Evolutionary conservation across 2,797 vertebrate species (phyloP).

Genomic region (Rachycentron canadum): DNA sequence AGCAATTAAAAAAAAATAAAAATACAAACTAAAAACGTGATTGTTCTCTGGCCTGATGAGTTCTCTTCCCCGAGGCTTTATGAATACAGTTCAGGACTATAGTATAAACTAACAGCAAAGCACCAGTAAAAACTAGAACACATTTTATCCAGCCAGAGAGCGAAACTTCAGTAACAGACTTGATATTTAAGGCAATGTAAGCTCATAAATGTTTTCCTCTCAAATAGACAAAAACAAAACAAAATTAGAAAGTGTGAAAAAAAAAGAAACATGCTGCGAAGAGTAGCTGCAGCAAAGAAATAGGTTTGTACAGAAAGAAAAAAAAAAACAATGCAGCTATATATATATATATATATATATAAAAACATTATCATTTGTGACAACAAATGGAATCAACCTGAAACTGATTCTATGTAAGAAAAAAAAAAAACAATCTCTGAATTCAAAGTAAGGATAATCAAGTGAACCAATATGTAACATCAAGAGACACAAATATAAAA

Average conservation of each 20-base stretch:
- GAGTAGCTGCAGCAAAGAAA: slow-evolving; percentile 17
- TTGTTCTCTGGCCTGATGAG: neutral
- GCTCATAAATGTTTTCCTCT: slow-evolving; percentile 66
- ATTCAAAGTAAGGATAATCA: neutral
- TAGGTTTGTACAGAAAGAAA: slow-evolving; percentile 1
- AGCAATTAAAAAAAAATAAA: too few relatives aligned
- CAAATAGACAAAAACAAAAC: slow-evolving; percentile 19
- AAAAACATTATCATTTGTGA: neutral
- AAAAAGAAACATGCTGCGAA: slow-evolving; percentile 13
- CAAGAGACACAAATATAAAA: slow-evolving; percentile 34
- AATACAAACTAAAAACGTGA: neutral
- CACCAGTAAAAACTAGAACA: slow-evolving; percentile 69
- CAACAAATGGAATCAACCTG: neutral
- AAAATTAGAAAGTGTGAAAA: neutral
- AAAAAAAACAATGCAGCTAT: neutral
- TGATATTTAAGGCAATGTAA: slow-evolving; percentile 84
- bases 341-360: too few relatives aligned
- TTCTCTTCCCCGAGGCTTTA: slow-evolving; percentile 46
- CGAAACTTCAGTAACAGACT: slow-evolving; percentile 73
- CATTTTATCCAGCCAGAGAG: slow-evolving; percentile 59
- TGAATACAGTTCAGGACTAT: slow-evolving; percentile 52
- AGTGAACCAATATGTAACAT: neutral
- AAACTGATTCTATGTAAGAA: neutral
- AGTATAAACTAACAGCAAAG: slow-evolving; percentile 71
- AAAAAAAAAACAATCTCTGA: neutral